Base-by-base conservation (phyloP, 2,888 invertebrate species). In the Pherbina coryleti region DNA sequence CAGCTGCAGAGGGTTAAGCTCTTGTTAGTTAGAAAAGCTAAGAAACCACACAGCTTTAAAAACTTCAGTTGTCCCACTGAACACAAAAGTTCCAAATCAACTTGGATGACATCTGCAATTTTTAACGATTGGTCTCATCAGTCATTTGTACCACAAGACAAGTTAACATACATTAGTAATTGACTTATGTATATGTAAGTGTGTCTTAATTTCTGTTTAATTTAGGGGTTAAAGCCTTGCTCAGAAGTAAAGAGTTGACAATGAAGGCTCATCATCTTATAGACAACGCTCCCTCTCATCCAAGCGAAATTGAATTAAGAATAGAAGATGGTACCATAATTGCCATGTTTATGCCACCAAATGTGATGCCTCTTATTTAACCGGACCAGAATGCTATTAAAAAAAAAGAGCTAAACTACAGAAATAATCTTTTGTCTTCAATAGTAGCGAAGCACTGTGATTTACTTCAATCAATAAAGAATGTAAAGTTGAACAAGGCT, bases 21-120 rank as follows among this genome's bases (percentile, higher is more conserved):
- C n/a, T 34, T 80, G 53, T 67, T 74, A 51, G 78, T 76, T 60
- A 72, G 78, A 74, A 80, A 80, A 22, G 67, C 77, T 19, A 73
- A 79, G 57, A 76, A 76, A 60, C 67, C 53, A 22, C 60, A 69
- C 28, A 62, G 77, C 49, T 77, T 79, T 22, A 79, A 77, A 67
- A 75, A 78, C 57, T 78, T 74, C 11, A 74, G 28, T 49, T 77
- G 60, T 49, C 74, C 79, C 44, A 55, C 55, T n/a, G 37, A 37
- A 62, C 76, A 78, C 49, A 67, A 69, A 75, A 75, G 44, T 19
- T 60, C 70, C 28, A 70, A 62, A 49, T 37, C 60, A 28, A 17
- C 55, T 19, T 67, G 67, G 55, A 75, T 75, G 75, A 67, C 34
- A 4, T 31, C 55, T 19, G 11, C 37, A 8, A 67, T 75, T 62